Evolutionary conservation across 2,113 vertebrate species (phyloP), one percentile per base, ranked within the genome.

Genomic region (Centrocercus urophasianus): DNA sequence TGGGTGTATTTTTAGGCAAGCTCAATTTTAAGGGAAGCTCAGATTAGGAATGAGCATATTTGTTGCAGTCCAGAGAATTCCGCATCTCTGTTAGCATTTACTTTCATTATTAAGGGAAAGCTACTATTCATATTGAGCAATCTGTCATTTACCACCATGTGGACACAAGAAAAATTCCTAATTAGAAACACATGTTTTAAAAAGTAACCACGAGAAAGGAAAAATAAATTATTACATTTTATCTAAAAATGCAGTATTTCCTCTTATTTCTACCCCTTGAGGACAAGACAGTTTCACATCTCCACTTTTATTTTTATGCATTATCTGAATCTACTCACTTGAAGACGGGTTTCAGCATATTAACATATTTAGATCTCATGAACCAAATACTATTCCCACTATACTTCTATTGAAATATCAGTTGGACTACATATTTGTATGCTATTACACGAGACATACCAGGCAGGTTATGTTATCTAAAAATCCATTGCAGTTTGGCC

Each of bases 1-100:
- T 52, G 75, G 52, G 25, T 92, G 57, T 54, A 81, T 91, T 92
- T 93, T 50, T 50, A 67, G 70, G 40, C 48, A 75, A 93, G 42
- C 42, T 43, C 42, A 43, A 43, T 43, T 43, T 43, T 43, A 43
- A 43, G 15, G 8, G 50, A 85, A 67, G 45, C 32, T 71, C 47
- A 54, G 59, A 93, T 84, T 43, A 73, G 43, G 63, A 71, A 70
- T 60, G 15, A 88, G 12, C 7, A 43, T 24, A 50, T 84, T 82
- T 76, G 43, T 45, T 83, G 13, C 70, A 78, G 88, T 63, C 2
- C 2, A 86, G 63, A 91, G 30, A 75, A 64, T 91, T 82, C 43
- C 28, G 3, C 52, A 42, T 88, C 83, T 90, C 40, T 1, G 0
- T 47, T 72, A 90, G 50, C 0, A 0, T n/a, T 90, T 83, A 14